A percentile compares a stretch with the other conserved stretches of the same genome.
These are phyloP conservation scores for Danio tinwini DNA, from an alignment of 2,797 vertebrate genomes.

Conservation along the genomic window DNA sequence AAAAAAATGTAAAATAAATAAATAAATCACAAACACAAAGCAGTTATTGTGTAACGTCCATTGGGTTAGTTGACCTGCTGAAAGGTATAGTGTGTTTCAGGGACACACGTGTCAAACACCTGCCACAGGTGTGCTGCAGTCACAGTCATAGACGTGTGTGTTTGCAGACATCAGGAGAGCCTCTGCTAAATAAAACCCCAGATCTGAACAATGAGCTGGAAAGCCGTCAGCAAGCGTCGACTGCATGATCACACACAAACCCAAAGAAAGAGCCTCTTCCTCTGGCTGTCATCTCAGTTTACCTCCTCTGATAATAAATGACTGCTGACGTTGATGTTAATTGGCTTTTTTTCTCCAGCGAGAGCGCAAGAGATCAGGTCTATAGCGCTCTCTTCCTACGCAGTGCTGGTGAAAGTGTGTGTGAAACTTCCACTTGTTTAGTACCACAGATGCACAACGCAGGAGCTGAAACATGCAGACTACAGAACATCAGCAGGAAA, in stretches of 20 bases:
- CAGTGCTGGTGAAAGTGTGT: background rate
- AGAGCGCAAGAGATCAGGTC: background rate
- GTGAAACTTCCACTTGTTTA: no score
- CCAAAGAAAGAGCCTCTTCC: conserved; percentile 30
- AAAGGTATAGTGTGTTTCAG: background rate
- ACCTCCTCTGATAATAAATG: conserved; percentile 55
- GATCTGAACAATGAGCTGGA: conserved; percentile 9
- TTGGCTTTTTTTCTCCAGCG: conserved; percentile 57
- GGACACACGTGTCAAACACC: background rate
- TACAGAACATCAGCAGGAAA: background rate
- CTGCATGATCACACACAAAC: background rate
- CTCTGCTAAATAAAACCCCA: background rate
- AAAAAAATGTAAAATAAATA: no score
- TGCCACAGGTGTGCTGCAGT: background rate
- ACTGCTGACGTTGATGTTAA: conserved; percentile 60
- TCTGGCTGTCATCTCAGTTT: conserved; percentile 56
- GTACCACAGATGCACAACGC: no score
- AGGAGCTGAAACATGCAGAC: no score
- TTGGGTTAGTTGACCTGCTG: background rate
- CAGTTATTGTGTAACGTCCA: background rate
- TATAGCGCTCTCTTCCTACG: background rate
- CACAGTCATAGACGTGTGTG: background rate
- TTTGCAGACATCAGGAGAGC: background rate
- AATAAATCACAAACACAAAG: no score
- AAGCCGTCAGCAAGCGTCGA: background rate